Evolutionary conservation across 2,113 vertebrate species (phyloP), one percentile per base, ranked within the genome.

Genomic region (Galemys pyrenaicus): DNA sequence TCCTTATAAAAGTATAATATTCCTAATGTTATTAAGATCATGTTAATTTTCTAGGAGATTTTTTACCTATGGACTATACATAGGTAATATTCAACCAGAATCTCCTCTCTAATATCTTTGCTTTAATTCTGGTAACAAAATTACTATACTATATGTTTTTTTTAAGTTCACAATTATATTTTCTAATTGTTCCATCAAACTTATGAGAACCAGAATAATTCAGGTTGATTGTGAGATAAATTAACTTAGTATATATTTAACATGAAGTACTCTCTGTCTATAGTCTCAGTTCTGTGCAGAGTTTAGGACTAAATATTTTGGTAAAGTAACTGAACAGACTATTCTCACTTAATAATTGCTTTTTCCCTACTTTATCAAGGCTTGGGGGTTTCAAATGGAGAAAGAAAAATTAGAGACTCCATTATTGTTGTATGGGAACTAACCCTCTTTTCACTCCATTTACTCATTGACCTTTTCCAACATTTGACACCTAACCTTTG

Each of bases 71-170:
- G 11, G 28, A 93, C 73, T 82, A 95, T 85, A 56, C 2, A 71
- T 54, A 85, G 5, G 70, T 85, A 65, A 22, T 75, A 12, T 90
- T 74, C 41, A 89, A 56, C n/a, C 74, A 77, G 3, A 54, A 91
- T 91, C 58, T 89, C 32, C 35, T 86, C 51, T 93, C 35, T 30
- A 82, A 11, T 86, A 22, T 37, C 16, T 92, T 82, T 93, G 37
- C 32, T 81, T 87, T 22, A 71, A 84, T 96, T 93, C 17, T 44
- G 37, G 11, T 95, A 70, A 91, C 54, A 82, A n/a, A 96, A 94
- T 87, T 94, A 75, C 75, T 46, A 28, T 39, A 24, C 83, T 86
- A 73, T 68, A 54, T 8, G 46, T 67, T 81, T 87, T n/a, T 89
- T 78, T 75, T 4, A 44, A 78, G 58, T 68, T 73, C 35, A 79